Base-by-base conservation (phyloP, 2,888 invertebrate genomes). In the Plagiodera versicolora region DNA sequence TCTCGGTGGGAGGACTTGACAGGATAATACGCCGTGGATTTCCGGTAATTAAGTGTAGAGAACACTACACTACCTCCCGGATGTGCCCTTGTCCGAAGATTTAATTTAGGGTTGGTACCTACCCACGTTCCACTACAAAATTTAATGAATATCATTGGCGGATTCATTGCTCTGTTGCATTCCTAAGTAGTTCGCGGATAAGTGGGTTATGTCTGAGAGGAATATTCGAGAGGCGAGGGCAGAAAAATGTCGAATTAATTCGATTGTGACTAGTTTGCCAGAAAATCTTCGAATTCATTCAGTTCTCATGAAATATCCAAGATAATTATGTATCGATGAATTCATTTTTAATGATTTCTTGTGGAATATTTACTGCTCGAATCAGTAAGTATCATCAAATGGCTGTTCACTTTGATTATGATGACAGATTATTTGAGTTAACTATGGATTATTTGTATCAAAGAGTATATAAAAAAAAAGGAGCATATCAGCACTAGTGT, bases 1-100 rank as follows among this genome's bases (percentile, higher is more conserved):
- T 61, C 57, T 54, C 55, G 53, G 53, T 57, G 18, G 53, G 44
- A 19, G 30, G 16, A 14, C 45, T 16, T 28, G 47, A 35, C 46
- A 17, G 39, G 19, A 47, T 44, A 51, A 32, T 44, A 53, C 53
- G 44, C 20, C 5, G 53, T 53, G 53, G 30, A 44, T 53, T 53
- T 53, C 53, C 53, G 45, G 53, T 53, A 53, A 53, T 53, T 44
- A 44, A 53, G 24, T 24, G 16, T 53, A 4, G 24, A 16, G 35
- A 44, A 53, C 30, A n/a, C 16, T 53, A 17, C 28, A 28, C 44
- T 53, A 44, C 53, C 45, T 53, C 20, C 44, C 44, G 44, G 53
- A 44, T 14, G 14, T 44, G 44, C 44, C 53, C 24, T 14, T 53
- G 45, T 16, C 44, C 39, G 24, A 44, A 19, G 18, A 53, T 53